phyloP scores from a whole-genome alignment of 2,888 invertebrate species.

The Panzeria rudis region DNA sequence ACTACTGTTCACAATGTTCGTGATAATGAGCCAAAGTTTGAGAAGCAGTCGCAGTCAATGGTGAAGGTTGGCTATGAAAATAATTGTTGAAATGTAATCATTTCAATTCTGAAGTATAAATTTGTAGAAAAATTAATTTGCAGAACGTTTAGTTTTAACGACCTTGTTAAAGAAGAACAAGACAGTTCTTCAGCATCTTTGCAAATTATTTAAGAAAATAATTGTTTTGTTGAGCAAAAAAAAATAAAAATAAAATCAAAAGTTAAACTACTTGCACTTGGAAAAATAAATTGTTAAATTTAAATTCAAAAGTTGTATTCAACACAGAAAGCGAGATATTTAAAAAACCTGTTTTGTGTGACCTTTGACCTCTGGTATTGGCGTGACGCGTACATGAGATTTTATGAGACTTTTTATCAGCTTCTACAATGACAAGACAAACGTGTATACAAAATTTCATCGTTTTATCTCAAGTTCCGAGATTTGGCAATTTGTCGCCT shows the following conservation, averaged over 20 bases:
- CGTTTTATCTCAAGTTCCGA: no score
- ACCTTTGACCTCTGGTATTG: no score
- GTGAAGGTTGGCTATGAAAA: conserved; percentile 24
- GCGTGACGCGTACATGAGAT: no score
- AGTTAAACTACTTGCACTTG: background rate
- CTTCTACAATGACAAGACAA: no score
- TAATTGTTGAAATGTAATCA: conserved; percentile 42
- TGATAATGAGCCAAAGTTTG: conserved; percentile 52
- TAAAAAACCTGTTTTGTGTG: no score
- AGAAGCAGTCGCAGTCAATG: background rate
- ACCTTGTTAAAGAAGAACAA: conserved; percentile 19
- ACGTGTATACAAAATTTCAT: no score
- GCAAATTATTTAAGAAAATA: conserved; percentile 16
- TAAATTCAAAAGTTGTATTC: background rate
- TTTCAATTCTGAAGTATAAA: conserved; percentile 38
- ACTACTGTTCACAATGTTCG: conserved; percentile 21
- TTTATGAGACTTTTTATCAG: no score
- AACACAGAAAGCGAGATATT: no score
- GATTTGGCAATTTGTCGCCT: no score
- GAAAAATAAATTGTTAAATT: background rate
- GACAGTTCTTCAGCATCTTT: conserved; percentile 2
- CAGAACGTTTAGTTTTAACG: conserved; percentile 49
- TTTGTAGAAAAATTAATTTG: conserved; percentile 47
- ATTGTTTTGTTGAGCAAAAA: background rate
- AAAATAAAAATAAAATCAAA: background rate